These are phyloP conservation scores for Prunella strophiata DNA, from an alignment of 2,797 vertebrate genomes.

Conservation along the genomic window DNA sequence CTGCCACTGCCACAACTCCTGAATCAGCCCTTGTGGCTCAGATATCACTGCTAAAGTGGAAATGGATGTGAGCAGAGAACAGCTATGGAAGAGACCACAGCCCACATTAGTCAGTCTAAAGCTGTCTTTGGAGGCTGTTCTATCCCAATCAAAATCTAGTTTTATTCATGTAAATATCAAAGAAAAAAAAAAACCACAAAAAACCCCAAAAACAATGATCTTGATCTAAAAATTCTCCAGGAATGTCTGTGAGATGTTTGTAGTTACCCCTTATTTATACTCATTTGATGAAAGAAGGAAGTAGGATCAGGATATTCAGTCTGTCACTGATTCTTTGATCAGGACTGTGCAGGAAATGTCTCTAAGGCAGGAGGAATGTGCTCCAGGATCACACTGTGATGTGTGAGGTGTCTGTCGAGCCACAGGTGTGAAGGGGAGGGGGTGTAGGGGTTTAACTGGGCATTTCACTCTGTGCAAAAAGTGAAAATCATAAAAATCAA, in stretches of 20 bases:
- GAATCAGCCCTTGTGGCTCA: not conserved
- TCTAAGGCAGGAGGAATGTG: not conserved
- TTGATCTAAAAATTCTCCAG: slow-evolving; percentile 18
- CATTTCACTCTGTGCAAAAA: not conserved
- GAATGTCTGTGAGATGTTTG: slow-evolving; percentile 11
- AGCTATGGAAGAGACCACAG: not conserved
- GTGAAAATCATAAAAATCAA: not conserved
- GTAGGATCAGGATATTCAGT: not conserved
- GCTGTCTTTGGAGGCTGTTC: not conserved
- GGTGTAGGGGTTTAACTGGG: not conserved
- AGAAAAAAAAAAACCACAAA: not conserved
- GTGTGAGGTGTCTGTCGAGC: accelerated
- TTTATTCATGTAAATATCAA: not conserved
- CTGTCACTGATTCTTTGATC: slow-evolving; percentile 29
- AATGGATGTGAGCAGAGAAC: not conserved
- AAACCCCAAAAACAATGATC: not conserved
- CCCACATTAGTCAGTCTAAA: slow-evolving; percentile 3
- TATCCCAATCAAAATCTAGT: not conserved
- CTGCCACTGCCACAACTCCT: not conserved
- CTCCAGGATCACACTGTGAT: accelerated
- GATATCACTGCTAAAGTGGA: not conserved
- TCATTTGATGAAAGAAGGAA: slow-evolving; percentile 14
- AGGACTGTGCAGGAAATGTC: not conserved
- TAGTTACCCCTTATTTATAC: slow-evolving; percentile 51
- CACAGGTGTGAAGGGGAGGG: not conserved